phyloP scores from a whole-genome alignment of 2,113 vertebrate species.

The Pachyramphus minor region DNA sequence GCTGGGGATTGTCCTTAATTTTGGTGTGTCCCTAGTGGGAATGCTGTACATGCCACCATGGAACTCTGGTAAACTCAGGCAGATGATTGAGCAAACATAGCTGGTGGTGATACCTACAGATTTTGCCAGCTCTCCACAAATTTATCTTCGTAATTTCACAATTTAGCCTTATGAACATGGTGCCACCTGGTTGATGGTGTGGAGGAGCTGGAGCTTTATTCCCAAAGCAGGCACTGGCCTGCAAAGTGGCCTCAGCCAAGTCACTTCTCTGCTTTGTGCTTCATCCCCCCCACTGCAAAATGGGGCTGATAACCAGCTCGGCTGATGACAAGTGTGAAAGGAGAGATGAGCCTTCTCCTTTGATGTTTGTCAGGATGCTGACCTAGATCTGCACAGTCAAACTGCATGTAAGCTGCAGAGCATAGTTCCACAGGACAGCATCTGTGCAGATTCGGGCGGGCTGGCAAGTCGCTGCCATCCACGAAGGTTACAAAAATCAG shows the following conservation, averaged over 20 bases:
- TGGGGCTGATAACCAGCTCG: not conserved
- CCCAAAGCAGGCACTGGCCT: not conserved
- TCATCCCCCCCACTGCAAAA: accelerated
- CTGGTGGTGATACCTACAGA: not conserved
- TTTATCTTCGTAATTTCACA: not conserved
- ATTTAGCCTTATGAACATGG: accelerated
- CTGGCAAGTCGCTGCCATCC: not conserved
- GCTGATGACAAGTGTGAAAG: not conserved
- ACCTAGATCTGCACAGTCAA: constrained; percentile 33
- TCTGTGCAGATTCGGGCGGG: not conserved
- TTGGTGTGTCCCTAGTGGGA: not conserved
- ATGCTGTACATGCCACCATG: accelerated
- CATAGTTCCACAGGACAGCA: not conserved
- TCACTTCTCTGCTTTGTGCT: not conserved
- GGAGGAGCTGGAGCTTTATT: not conserved
- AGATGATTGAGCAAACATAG: not conserved
- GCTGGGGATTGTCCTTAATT: not conserved
- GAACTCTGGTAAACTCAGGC: not conserved
- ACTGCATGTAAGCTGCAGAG: not conserved
- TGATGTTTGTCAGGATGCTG: constrained; percentile 35
- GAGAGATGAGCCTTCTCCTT: not conserved
- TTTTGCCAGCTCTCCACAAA: not conserved
- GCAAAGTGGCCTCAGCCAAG: not conserved
- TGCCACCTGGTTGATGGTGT: not conserved
- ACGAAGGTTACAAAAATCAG: not conserved